Percentiles rank a stretch among this genome's conserved stretches.
Conservation (phyloP, 1,140 invertebrate genomes). For the Patella vulgata region DNA sequence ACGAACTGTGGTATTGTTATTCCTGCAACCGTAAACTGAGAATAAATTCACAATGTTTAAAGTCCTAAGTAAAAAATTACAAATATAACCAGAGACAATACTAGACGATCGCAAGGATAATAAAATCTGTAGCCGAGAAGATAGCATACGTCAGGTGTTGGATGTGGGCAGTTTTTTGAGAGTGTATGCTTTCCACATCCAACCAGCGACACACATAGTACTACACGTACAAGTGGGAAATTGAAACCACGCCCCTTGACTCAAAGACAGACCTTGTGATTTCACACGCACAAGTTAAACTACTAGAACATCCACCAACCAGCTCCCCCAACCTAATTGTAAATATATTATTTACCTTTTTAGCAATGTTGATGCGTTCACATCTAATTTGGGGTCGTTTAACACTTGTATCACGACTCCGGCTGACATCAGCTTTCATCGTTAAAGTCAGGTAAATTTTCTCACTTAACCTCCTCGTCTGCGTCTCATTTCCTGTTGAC, state of each 20-base stretch:
- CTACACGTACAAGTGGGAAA: neutral
- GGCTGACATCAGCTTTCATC: slow-evolving; percentile 69
- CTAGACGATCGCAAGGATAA: too few relatives aligned
- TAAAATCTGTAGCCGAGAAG: neutral
- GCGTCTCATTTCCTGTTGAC: neutral
- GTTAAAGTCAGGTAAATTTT: slow-evolving; percentile 82
- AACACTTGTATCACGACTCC: slow-evolving; percentile 58
- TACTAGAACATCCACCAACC: slow-evolving; percentile 16
- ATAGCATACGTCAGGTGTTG: neutral
- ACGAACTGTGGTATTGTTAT: too few relatives aligned
- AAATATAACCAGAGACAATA: too few relatives aligned
- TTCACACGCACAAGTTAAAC: neutral
- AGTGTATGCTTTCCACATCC: too few relatives aligned
- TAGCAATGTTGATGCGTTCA: slow-evolving; percentile 81
- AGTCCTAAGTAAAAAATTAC: neutral
- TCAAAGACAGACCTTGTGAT: too few relatives aligned
- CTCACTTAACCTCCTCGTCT: slow-evolving; percentile 4
- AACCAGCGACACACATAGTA: neutral
- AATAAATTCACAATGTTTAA: too few relatives aligned
- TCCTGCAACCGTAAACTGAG: too few relatives aligned
- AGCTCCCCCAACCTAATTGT: neutral
- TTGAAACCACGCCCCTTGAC: too few relatives aligned
- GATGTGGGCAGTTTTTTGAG: neutral
- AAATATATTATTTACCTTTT: slow-evolving; percentile 75
- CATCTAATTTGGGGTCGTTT: slow-evolving; percentile 82